A percentile compares a stretch with the other conserved stretches of the same genome.
Evolutionary conservation across 2,797 vertebrate species (phyloP).

Genomic region (Vespertilio murinus): DNA sequence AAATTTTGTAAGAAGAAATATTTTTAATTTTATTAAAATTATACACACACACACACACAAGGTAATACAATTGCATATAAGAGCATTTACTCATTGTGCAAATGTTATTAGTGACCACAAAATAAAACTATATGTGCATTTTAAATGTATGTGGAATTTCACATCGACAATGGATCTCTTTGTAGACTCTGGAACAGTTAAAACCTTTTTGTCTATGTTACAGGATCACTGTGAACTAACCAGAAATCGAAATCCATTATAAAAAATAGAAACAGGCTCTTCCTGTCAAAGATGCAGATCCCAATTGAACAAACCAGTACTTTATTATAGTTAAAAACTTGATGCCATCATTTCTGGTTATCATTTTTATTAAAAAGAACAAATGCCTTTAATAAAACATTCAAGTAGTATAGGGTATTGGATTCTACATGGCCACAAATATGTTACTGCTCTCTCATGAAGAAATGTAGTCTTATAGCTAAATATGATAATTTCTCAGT

Average conservation of each 20-base stretch:
- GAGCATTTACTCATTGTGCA: background rate
- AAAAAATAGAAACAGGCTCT: slow-evolving; percentile 34
- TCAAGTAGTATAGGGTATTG: background rate
- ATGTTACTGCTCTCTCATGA: background rate
- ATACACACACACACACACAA: background rate
- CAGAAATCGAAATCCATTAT: background rate
- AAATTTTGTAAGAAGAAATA: slow-evolving; percentile 36
- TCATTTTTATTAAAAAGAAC: slow-evolving; percentile 24
- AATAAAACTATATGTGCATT: slow-evolving; percentile 27
- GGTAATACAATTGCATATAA: slow-evolving; percentile 28
- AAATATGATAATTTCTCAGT: background rate
- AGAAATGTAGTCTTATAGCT: background rate
- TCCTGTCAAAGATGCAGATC: background rate
- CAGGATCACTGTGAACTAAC: slow-evolving; percentile 5
- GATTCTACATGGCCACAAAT: background rate
- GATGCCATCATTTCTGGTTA: background rate
- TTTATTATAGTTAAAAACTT: background rate
- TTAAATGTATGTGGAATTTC: slow-evolving; percentile 4
- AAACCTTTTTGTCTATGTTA: background rate
- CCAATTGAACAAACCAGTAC: background rate
- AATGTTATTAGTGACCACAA: slow-evolving; percentile 15
- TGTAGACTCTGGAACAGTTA: background rate
- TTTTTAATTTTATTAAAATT: slow-evolving; percentile 54
- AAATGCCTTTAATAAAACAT: background rate
- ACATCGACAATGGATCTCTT: slow-evolving; percentile 37